A percentile compares a stretch with the other conserved stretches of the same genome.
These are phyloP conservation scores for Ashinkailepas kermadecensis DNA, from an alignment of 2,888 invertebrate species.

Conservation along the genomic window DNA sequence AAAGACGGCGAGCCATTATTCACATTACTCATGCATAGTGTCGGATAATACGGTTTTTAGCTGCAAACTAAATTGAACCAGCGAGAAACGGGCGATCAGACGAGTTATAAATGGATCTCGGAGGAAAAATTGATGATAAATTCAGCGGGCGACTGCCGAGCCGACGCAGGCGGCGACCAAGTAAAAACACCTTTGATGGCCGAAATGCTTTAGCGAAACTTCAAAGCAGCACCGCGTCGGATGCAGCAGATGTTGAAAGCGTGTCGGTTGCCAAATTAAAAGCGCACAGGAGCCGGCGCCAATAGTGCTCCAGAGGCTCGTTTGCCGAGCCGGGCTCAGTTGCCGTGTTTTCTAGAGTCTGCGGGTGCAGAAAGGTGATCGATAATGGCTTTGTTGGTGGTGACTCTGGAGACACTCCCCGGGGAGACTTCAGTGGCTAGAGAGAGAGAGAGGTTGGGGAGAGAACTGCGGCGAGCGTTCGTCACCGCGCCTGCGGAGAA, in stretches of 20 bases:
- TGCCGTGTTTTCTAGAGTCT: too few species aligned
- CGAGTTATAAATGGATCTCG: background rate
- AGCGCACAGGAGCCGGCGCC: background rate
- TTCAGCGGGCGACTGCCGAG: background rate
- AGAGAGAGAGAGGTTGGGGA: too few species aligned
- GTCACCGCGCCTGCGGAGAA: too few species aligned
- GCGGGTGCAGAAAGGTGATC: too few species aligned
- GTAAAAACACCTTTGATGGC: background rate
- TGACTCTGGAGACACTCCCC: too few species aligned
- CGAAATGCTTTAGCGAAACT: slow-evolving; percentile 17
- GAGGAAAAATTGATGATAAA: slow-evolving; percentile 9
- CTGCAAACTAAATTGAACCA: slow-evolving; percentile 17
- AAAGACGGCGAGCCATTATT: background rate
- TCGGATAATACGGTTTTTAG: slow-evolving; percentile 19
- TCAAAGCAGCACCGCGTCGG: background rate
- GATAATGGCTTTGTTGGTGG: too few species aligned
- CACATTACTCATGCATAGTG: slow-evolving; percentile 20
- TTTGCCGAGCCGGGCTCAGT: too few species aligned
- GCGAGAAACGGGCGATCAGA: slow-evolving; percentile 6
- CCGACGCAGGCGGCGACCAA: background rate
- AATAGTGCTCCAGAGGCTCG: background rate
- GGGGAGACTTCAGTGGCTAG: too few species aligned
- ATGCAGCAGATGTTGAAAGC: background rate
- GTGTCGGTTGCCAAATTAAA: background rate
- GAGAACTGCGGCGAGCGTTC: too few species aligned